These are phyloP conservation scores for Serripes groenlandicus DNA, from an alignment of 2,888 invertebrate genomes.

Conservation along the genomic window DNA sequence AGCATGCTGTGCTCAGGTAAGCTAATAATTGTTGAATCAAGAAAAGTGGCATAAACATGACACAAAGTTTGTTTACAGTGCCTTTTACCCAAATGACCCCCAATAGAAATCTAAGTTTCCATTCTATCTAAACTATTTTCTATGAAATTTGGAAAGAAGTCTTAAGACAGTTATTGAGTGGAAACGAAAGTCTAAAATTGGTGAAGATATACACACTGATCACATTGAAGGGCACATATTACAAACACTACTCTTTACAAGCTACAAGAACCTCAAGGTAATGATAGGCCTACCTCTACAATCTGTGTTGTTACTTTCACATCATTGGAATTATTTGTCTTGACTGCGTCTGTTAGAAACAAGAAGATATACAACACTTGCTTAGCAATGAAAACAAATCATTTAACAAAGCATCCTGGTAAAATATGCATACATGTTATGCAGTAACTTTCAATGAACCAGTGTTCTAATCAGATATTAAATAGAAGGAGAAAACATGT, in stretches of 20 bases:
- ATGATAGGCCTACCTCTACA: slow-evolving; percentile 60
- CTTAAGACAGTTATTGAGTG: not conserved
- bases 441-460: not conserved
- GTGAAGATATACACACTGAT: not conserved
- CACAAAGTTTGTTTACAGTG: no score
- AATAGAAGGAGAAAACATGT: no score
- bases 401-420: not conserved
- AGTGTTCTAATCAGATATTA: no score
- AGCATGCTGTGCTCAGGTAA: no score
- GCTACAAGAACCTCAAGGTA: not conserved
- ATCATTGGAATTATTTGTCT: slow-evolving; percentile 66
- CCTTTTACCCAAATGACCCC: no score
- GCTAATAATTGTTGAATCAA: no score
- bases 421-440: not conserved
- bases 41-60: no score
- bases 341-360: slow-evolving; percentile 55
- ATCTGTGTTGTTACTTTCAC: slow-evolving; percentile 62
- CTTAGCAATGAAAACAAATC: slow-evolving; percentile 27
- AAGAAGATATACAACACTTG: slow-evolving; percentile 51
- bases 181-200: not conserved
- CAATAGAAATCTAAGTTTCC: no score
- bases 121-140: no score
- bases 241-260: not conserved
- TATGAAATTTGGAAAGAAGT: not conserved
- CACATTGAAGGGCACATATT: not conserved